Evolutionary conservation across 2,797 vertebrate genomes (phyloP), one percentile per base, ranked within the genome.

Genomic region (Ispidina picta): DNA sequence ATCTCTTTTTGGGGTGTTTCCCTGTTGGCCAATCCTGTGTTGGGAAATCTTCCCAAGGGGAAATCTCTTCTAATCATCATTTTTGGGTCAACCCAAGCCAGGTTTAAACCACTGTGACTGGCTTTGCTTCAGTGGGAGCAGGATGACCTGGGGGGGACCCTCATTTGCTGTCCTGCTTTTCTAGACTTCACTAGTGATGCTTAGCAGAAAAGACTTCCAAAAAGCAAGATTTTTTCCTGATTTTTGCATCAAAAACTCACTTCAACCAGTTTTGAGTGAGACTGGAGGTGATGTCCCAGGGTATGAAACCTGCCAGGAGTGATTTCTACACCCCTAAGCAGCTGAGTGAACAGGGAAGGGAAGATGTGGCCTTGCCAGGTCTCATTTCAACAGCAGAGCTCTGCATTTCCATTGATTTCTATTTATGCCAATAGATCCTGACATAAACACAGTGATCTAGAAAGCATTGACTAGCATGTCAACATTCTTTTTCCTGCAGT

Each of bases 341-440:
- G 58, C 66, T 37, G 73, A 52, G 79, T 75, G 91, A 92, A 86
- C 84, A 58, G 29, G 3, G 71, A 71, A 83, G 75, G 65, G 52
- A 73, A 79, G 59, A 22, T 29, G 14, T 59, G 84, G 52, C 69
- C 19, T 75, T 88, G 23, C 86, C 81, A 83, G 87, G 77, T 63
- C 90, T 94, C 89, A 37, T 81, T 95, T 96, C 82, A 92, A 93
- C 83, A 64, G 71, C 64, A 59, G 81, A 58, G 60, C 91, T 91
- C 12, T 59, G 62, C 92, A 13, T 88, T 91, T 54, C 75, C 55
- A 86, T 41, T 83, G 96, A 96, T 93, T 91, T 95, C 96, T 97
- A 93, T 90, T 88, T 90, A 94, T 94, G 95, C 94, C 96, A 72
- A 78, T 93, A 94, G 46, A 31, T 74, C 92, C 87, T 95, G 96